phyloP scores from a whole-genome alignment of 2,888 invertebrate species.

The Ditula angustiorana region DNA sequence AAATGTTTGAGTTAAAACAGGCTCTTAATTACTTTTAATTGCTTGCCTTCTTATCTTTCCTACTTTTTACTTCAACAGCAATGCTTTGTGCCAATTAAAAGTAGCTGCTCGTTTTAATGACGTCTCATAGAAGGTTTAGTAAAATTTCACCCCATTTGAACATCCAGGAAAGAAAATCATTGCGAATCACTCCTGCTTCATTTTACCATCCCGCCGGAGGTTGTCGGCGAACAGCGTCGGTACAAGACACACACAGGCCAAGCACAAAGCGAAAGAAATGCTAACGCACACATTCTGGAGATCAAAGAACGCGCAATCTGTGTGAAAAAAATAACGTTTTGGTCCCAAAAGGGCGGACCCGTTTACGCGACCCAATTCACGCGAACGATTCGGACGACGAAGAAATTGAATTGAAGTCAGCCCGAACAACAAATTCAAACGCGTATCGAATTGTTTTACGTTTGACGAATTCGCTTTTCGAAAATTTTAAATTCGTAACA shows the following conservation, averaged over 20 bases:
- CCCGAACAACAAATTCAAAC: slow-evolving; percentile 83
- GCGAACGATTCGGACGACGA: slow-evolving; percentile 78
- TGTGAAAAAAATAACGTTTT: slow-evolving; percentile 84
- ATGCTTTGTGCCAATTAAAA: background rate
- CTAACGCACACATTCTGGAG: slow-evolving; percentile 83
- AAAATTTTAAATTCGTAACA: slow-evolving; percentile 81
- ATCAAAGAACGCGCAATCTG: slow-evolving; percentile 84
- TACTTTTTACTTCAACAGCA: background rate
- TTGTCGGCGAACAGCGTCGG: slow-evolving; percentile 64
- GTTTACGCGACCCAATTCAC: slow-evolving; percentile 85
- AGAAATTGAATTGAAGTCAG: slow-evolving; percentile 83
- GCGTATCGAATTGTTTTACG: slow-evolving; percentile 86
- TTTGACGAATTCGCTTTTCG: slow-evolving; percentile 83
- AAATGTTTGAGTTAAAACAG: slow-evolving; percentile 29
- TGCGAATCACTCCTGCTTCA: slow-evolving; percentile 70
- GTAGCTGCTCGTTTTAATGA: background rate
- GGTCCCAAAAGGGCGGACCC: slow-evolving; percentile 85
- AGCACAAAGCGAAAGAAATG: slow-evolving; percentile 81
- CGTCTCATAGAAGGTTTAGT: background rate
- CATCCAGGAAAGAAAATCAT: slow-evolving; percentile 57
- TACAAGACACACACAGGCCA: slow-evolving; percentile 73
- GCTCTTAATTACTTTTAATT: slow-evolving; percentile 26
- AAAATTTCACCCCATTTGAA: slow-evolving; percentile 38
- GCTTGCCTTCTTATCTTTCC: slow-evolving; percentile 10
- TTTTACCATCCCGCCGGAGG: slow-evolving; percentile 79